phyloP scores from a whole-genome alignment of 2,113 vertebrate genomes.

The Chaetops frenatus region DNA sequence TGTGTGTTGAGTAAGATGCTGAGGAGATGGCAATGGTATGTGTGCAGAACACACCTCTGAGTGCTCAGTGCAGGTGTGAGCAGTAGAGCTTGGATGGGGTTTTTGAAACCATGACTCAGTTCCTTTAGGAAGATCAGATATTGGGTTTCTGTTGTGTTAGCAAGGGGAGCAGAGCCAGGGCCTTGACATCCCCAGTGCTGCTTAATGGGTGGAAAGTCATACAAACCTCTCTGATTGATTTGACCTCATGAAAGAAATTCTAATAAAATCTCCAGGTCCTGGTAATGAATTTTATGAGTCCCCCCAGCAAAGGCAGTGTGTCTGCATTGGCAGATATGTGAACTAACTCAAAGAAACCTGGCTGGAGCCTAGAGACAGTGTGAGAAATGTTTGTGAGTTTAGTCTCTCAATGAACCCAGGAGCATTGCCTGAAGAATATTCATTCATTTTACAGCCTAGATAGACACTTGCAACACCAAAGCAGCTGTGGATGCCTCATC shows the following conservation, averaged over 20 bases:
- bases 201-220: neutral
- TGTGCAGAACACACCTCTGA: conserved; percentile 15
- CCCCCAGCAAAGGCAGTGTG: neutral
- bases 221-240: accelerated
- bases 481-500: neutral
- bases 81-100: conserved; percentile 26
- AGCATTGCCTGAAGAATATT: neutral
- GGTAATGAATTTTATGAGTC: neutral
- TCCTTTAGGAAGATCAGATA: conserved; percentile 58
- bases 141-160: conserved; percentile 42
- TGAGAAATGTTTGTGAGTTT: neutral
- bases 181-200: neutral
- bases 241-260: neutral
- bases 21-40: conserved; percentile 30
- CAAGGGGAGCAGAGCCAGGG: neutral
- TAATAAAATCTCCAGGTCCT: neutral
- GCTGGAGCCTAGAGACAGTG: neutral
- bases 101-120: conserved; percentile 62
- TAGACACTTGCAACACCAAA: neutral
- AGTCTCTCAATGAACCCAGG: neutral
- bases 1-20: neutral
- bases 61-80: conserved; percentile 18
- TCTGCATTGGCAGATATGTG: neutral
- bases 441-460: neutral
- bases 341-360: neutral